A percentile compares a stretch with the other conserved stretches of the same genome.
These are phyloP conservation scores for Engraulis encrasicolus DNA, from an alignment of 2,113 vertebrate genomes.

Conservation along the genomic window DNA sequence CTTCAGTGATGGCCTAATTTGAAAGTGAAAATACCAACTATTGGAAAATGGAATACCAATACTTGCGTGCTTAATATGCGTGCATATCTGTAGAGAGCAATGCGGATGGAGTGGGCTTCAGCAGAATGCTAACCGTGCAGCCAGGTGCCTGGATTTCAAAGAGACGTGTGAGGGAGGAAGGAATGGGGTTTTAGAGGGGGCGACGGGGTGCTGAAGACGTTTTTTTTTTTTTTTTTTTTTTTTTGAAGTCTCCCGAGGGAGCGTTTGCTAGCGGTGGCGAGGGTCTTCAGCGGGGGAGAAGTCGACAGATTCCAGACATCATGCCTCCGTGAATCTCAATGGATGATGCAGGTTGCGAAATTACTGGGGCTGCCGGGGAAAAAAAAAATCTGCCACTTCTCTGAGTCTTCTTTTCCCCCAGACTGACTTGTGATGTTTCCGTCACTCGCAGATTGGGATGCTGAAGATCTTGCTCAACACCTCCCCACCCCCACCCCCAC, in stretches of 20 bases:
- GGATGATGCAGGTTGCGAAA: conserved; percentile 41
- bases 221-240: no score
- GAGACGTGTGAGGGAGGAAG: conserved; percentile 59
- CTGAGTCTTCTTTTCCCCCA: background rate
- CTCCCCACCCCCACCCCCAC: no score
- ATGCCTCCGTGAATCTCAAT: conserved; percentile 63
- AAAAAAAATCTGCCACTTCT: conserved; percentile 34
- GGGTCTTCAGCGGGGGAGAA: conserved; percentile 27
- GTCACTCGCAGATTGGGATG: background rate
- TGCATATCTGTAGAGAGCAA: conserved; percentile 71
- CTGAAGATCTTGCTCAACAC: background rate
- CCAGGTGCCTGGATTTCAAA: conserved; percentile 65
- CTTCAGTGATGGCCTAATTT: conserved; percentile 73
- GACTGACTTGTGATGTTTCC: background rate
- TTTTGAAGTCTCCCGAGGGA: background rate
- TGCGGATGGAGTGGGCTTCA: conserved; percentile 60
- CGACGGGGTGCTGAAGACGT: no score
- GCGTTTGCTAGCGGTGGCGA: background rate
- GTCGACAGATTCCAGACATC: conserved; percentile 62
- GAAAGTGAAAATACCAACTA: conserved; percentile 71
- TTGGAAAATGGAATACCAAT: conserved; percentile 73
- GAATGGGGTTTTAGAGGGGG: conserved; percentile 43
- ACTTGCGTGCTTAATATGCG: conserved; percentile 71
- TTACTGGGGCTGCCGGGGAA: conserved; percentile 34
- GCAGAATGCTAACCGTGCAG: conserved; percentile 69